Evolutionary conservation across 2,888 invertebrate genomes (phyloP).

Genomic region (Allacma fusca): DNA sequence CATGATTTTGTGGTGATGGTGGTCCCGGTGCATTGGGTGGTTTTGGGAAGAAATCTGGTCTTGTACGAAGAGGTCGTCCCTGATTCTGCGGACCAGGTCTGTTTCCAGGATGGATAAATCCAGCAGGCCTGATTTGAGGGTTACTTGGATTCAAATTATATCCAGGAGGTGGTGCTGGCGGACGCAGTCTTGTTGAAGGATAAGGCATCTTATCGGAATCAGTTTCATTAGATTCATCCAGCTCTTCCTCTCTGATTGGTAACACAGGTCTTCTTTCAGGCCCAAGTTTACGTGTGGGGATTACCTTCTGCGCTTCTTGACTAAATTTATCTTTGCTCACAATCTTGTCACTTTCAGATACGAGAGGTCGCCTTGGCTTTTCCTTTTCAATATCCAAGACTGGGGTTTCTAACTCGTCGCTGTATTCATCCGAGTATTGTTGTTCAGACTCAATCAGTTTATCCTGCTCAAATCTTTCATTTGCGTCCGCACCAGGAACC

Average conservation of each 20-base stretch:
- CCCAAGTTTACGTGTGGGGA: neutral
- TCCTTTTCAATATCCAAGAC: constrained; percentile 9
- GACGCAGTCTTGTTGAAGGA: constrained; percentile 41
- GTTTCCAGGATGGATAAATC: constrained; percentile 37
- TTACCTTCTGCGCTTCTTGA: neutral
- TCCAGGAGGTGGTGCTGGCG: constrained; percentile 48
- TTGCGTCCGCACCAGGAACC: neutral
- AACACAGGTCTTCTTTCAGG: neutral
- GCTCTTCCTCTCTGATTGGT: constrained; percentile 28
- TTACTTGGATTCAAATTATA: constrained; percentile 44
- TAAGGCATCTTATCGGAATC: constrained; percentile 28
- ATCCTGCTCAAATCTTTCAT: no score
- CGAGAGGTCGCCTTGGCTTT: constrained; percentile 32
- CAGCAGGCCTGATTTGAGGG: neutral
- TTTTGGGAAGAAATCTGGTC: constrained; percentile 20
- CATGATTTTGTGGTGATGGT: no score
- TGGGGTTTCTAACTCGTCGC: constrained; percentile 33
- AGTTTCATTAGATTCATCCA: constrained; percentile 28
- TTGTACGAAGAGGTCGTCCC: constrained; percentile 17
- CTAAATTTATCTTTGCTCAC: neutral
- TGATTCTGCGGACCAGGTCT: constrained; percentile 57
- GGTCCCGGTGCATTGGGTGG: constrained; percentile 18
- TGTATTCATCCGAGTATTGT: constrained; percentile 32
- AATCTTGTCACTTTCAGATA: neutral
- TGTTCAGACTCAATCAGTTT: neutral